Evolutionary conservation across 2,888 invertebrate genomes (phyloP), one percentile per base, ranked within the genome.

Genomic region (Patella ulyssiponensis): DNA sequence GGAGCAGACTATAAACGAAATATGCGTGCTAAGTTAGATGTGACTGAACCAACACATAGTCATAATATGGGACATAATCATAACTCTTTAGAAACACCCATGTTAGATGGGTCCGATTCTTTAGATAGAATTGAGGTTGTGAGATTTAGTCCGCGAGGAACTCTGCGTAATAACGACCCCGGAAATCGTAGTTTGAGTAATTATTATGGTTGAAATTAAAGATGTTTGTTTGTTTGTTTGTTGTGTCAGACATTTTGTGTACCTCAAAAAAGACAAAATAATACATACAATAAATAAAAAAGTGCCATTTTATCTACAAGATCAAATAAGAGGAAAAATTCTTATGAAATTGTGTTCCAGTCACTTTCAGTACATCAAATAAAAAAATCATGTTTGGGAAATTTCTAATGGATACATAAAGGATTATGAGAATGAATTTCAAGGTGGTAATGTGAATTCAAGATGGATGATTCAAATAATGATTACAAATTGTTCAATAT

Each of bases 71-170:
- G 77, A 69, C 84, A 86, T 73, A 81, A 84, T 70, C 80, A 80
- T 27, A 85, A 85, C 73, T 82, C 85, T 64, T 82, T 87, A 5
- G 87, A 88, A 75, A 83, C 85, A 51, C 86, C 88, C 14, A 86
- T 86, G 71, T 80, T 89, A 75, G 85, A 87, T 27, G 81, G 87
- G 71, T 81, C 86, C 27, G 88, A 88, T 77, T 89, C 89, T 72
- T 84, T 88, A 17, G 89, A 89, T 80, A 82, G 88, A 52, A 88
- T 89, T 54, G 89, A 89, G 79, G 87, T 89, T 70, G 88, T 89
- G 7, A 79, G 88, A 20, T 89, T 88, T 79, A 87, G 86, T 73
- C 89, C 88, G 15, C 84, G 87, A 33, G 86, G 77, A 72, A 88
- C 88, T 4, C 79, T 87, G 72, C 77, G 88, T 20, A 86, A 84